Conservation (phyloP, 2,888 invertebrate species). For the Lepeophtheirus nordmannii region DNA sequence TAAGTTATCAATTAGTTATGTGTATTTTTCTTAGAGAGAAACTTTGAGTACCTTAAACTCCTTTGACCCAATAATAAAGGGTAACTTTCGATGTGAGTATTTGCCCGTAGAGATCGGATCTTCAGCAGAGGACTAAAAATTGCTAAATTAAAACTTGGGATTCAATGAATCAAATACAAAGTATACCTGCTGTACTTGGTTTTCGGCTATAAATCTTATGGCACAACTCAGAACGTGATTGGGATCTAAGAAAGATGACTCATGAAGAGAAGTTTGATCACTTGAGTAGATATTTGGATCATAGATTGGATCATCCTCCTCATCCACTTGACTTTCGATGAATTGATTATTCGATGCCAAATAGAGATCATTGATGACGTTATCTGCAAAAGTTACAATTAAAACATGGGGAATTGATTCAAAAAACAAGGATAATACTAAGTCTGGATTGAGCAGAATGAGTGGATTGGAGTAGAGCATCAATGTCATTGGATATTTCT, state of each 20-base stretch:
- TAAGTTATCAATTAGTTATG: background rate
- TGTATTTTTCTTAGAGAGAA: too few species aligned
- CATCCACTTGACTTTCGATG: conserved; percentile 10
- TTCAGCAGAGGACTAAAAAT: background rate
- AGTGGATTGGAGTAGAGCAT: background rate
- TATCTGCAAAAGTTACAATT: background rate
- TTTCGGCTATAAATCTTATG: too few species aligned
- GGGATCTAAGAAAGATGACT: too few species aligned
- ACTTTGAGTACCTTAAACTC: too few species aligned
- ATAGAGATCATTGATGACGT: conserved; percentile 1
- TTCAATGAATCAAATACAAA: too few species aligned
- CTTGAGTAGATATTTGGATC: too few species aligned
- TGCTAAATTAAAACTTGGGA: background rate
- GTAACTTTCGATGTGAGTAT: too few species aligned
- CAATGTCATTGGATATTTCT: background rate
- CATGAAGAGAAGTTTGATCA: too few species aligned
- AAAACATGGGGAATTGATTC: background rate
- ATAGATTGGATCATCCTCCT: conserved; percentile 7
- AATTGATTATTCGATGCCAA: conserved; percentile 14
- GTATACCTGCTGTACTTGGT: too few species aligned
- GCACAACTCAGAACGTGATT: too few species aligned
- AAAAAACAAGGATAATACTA: background rate
- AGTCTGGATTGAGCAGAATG: background rate
- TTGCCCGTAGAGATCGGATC: too few species aligned
- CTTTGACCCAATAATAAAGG: too few species aligned